A percentile compares a stretch with the other conserved stretches of the same genome.
These are phyloP conservation scores for Amphipoea oculea DNA, from an alignment of 2,888 invertebrate genomes.

Conservation along the genomic window DNA sequence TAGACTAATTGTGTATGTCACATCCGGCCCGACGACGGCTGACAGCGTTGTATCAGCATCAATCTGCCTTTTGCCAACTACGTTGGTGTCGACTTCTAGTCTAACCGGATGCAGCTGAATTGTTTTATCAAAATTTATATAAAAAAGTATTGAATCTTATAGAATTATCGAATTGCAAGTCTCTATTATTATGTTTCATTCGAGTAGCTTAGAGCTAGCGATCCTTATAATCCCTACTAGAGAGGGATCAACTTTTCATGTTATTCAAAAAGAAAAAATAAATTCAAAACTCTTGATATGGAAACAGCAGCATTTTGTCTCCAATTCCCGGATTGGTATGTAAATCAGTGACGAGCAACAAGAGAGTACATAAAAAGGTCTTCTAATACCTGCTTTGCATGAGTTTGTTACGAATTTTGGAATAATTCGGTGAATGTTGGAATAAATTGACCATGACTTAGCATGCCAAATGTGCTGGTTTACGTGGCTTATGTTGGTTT, in stretches of 20 bases:
- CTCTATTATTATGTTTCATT: not conserved
- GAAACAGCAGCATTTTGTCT: conserved; percentile 54
- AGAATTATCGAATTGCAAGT: not conserved
- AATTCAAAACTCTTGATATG: conserved; percentile 10
- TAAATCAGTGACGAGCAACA: conserved; percentile 53
- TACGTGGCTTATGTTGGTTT: conserved; percentile 25
- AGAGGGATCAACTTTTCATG: not conserved
- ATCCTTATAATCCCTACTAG: not conserved
- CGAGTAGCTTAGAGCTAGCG: not conserved
- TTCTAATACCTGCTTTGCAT: conserved; percentile 62
- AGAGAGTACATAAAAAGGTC: conserved; percentile 62
- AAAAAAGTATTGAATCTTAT: not conserved
- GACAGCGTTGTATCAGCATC: too few species aligned
- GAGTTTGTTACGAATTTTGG: conserved; percentile 58
- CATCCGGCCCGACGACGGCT: too few species aligned
- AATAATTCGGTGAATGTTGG: conserved; percentile 49
- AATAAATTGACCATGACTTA: conserved; percentile 61
- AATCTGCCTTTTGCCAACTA: too few species aligned
- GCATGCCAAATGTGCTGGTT: conserved; percentile 54
- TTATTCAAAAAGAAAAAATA: conserved; percentile 7
- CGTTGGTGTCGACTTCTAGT: too few species aligned
- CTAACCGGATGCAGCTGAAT: too few species aligned
- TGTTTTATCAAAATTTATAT: too few species aligned
- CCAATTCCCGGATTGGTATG: conserved; percentile 57
- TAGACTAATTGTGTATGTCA: too few species aligned